These are phyloP conservation scores for Nothura maculosa DNA, from an alignment of 2,797 vertebrate species.

Conservation along the genomic window DNA sequence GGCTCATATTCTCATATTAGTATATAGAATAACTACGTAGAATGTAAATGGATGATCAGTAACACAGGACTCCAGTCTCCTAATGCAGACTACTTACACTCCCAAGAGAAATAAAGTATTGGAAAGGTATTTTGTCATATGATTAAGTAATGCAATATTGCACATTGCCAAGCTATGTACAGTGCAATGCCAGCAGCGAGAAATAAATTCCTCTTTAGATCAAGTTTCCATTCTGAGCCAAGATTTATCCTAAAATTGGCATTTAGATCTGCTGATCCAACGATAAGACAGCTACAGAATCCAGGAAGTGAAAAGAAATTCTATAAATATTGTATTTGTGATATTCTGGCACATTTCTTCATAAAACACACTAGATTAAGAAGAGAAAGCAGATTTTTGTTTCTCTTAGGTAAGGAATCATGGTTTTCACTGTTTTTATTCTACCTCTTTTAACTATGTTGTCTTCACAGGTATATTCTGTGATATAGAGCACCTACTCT, in stretches of 20 bases:
- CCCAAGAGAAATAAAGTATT: neutral
- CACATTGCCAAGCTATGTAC: neutral
- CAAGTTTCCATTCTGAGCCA: neutral
- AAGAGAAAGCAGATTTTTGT: neutral
- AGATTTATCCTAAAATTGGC: neutral
- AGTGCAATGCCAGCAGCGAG: neutral
- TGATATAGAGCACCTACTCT: rapidly evolving
- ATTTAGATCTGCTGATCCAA: conserved; percentile 4
- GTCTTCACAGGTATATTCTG: neutral
- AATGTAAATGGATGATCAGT: neutral
- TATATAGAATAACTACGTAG: neutral
- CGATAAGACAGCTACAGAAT: neutral
- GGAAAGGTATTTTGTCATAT: neutral
- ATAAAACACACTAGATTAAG: neutral
- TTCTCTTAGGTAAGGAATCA: neutral
- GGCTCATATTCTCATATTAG: neutral
- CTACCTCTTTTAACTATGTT: too few species aligned
- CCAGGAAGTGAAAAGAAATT: neutral
- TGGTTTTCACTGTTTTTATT: neutral
- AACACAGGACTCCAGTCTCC: neutral
- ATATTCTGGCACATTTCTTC: neutral
- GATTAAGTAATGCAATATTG: neutral
- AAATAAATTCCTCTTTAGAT: neutral
- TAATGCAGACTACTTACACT: neutral
- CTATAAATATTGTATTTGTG: neutral